Percentiles rank a stretch among this genome's conserved stretches.
Evolutionary conservation across 2,797 vertebrate species (phyloP).

Genomic region (Eulemur rubriventer): DNA sequence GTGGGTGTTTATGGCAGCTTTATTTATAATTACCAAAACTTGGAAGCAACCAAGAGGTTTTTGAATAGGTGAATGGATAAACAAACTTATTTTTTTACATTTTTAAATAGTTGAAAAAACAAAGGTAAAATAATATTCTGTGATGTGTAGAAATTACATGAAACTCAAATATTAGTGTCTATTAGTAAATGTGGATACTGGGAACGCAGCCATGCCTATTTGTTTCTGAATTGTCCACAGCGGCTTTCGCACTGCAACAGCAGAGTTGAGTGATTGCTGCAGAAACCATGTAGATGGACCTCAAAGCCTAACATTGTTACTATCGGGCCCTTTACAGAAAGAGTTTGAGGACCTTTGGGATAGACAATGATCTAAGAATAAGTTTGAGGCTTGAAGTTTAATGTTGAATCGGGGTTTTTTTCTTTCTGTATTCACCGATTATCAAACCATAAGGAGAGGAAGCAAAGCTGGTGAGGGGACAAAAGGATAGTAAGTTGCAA

Average conservation of each 20-base stretch:
- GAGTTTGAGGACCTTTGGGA: not conserved
- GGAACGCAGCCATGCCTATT: not conserved
- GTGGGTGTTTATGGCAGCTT: not conserved
- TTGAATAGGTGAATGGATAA: accelerated
- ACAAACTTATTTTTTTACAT: not conserved
- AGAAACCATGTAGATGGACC: accelerated
- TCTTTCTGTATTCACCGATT: not conserved
- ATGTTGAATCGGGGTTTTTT: not conserved
- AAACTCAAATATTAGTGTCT: not conserved
- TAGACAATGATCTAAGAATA: not conserved
- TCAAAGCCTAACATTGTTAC: not conserved
- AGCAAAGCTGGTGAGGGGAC: not conserved
- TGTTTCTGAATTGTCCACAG: not conserved
- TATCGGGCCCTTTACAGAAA: not conserved
- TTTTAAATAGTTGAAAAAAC: not conserved
- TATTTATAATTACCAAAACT: not conserved
- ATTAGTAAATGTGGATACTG: not conserved
- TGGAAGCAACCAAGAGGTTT: not conserved
- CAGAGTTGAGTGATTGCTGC: not conserved
- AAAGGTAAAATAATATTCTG: not conserved
- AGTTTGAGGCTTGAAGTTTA: not conserved
- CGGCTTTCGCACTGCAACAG: not conserved
- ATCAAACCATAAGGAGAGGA: not conserved
- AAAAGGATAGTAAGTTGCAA: not conserved
- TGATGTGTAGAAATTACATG: not conserved